phyloP scores from a whole-genome alignment of 2,113 vertebrate genomes.

The Atractosteus spatula region DNA sequence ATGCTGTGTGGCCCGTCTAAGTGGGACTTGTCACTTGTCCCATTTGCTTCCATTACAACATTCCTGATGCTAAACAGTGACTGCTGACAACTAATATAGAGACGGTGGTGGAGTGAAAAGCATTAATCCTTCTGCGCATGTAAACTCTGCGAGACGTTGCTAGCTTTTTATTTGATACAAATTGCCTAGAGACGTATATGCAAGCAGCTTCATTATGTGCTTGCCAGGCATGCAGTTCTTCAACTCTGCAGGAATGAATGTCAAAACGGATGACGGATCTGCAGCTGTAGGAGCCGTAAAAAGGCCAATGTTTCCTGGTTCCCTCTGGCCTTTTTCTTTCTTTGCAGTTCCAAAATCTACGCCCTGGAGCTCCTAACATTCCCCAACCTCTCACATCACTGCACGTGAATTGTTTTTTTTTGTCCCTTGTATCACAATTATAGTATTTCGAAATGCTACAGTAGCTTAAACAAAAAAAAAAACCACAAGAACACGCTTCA shows the following conservation, averaged over 20 bases:
- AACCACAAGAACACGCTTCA: too few species aligned
- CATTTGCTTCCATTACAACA: slow-evolving; percentile 19
- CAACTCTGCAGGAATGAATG: background rate
- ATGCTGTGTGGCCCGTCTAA: slow-evolving; percentile 5
- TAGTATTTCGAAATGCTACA: background rate
- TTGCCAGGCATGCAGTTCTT: background rate
- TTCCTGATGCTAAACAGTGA: slow-evolving; percentile 1
- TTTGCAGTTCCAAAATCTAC: too few species aligned
- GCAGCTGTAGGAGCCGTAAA: background rate
- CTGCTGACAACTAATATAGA: slow-evolving; percentile 5
- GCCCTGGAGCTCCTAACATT: background rate
- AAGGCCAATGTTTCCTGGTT: background rate
- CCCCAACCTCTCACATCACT: background rate
- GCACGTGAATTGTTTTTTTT: too few species aligned
- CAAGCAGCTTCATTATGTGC: background rate
- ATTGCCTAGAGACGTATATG: background rate
- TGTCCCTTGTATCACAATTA: too few species aligned
- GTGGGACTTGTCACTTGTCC: slow-evolving; percentile 17
- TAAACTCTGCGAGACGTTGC: background rate
- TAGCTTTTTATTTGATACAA: slow-evolving; percentile 2
- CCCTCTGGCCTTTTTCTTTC: background rate
- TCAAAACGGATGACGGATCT: slow-evolving; percentile 8
- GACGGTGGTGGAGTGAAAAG: slow-evolving; percentile 7
- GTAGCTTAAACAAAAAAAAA: too few species aligned
- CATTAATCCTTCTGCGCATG: background rate